Evolutionary conservation across 2,113 vertebrate species (phyloP).

Genomic region (Melierax canorus): DNA sequence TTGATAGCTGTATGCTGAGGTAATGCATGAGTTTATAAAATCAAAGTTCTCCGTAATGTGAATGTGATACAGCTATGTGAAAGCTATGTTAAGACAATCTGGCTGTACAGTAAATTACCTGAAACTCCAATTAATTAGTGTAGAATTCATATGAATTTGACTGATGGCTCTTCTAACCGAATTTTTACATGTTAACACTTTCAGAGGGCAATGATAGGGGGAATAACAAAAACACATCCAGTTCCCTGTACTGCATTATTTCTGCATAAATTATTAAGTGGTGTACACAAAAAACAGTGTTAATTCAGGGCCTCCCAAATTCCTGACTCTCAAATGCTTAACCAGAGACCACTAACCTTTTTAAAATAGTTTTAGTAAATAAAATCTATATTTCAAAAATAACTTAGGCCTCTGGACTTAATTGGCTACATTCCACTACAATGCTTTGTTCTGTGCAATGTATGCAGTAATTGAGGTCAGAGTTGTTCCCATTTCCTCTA

Average conservation of each 20-base stretch:
- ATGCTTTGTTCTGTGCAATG: not conserved
- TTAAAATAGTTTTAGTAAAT: not conserved
- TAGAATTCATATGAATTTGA: not conserved
- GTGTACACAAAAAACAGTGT: not conserved
- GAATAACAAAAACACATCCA: not conserved
- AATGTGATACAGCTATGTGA: not conserved
- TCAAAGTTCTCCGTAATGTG: not conserved
- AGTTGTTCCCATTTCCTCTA: not conserved
- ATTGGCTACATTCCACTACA: not conserved
- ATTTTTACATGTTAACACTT: not conserved
- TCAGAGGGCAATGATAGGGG: not conserved
- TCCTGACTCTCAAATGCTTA: not conserved
- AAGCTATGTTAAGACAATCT: not conserved
- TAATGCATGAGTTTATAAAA: not conserved
- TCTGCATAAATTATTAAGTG: not conserved
- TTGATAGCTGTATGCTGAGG: not conserved
- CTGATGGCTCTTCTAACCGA: not conserved
- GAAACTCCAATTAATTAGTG: not conserved
- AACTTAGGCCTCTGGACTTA: not conserved
- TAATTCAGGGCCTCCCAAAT: not conserved
- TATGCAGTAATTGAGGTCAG: not conserved
- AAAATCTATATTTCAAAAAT: not conserved
- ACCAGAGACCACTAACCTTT: not conserved
- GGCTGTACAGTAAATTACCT: not conserved
- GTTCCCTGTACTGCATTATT: not conserved